Evolutionary conservation across 2,797 vertebrate genomes (phyloP), one percentile per base, ranked within the genome.

Genomic region (Lophius americanus): DNA sequence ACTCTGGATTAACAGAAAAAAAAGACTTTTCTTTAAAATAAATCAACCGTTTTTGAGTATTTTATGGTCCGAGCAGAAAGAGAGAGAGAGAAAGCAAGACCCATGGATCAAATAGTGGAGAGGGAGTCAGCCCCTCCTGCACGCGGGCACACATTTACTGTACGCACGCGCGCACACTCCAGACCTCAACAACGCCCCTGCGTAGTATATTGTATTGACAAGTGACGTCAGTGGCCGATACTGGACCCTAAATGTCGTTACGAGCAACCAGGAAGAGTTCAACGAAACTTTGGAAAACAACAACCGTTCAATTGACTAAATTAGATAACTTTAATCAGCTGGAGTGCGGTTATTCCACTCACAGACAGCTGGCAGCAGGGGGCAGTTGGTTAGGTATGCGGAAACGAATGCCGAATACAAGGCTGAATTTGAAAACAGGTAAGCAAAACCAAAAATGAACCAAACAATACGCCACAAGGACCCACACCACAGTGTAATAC

Each of bases 351-450:
- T 33, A 53, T 47, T 38, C 10, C 8, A 41, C 64, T 67, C 47
- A 23, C 14, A 41, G 49, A 55, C 74, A 55, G 57, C 50, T 42
- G 73, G 7, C 58, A 50, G 60, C 3, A 3, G 63, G 2, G 60
- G 52, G 7, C 60, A 64, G 60, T 56, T 44, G 23, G 23, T 32
- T 14, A 73, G 78, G 76, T 84, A 91, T 83, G 88, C 89, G 89
- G 90, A 91, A 92, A 90, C 85, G 77, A 79, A 67, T 10, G 42
- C 46, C 64, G 51, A 62, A 70, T 1, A 57, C 49, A 65, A 32
- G 41, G 6, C 55, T 51, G 46, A 32, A 60, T 64, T 68, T 41
- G 1, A 60, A 47, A 7, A 7, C 37, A 70, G 66, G 64, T 73
- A 60, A 3, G 37, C 5, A 10, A 41, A 50, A 50, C 0, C n/a